Evolutionary conservation across 2,797 vertebrate species (phyloP), one percentile per base, ranked within the genome.

Genomic region (Phrynocephalus guinanensis): DNA sequence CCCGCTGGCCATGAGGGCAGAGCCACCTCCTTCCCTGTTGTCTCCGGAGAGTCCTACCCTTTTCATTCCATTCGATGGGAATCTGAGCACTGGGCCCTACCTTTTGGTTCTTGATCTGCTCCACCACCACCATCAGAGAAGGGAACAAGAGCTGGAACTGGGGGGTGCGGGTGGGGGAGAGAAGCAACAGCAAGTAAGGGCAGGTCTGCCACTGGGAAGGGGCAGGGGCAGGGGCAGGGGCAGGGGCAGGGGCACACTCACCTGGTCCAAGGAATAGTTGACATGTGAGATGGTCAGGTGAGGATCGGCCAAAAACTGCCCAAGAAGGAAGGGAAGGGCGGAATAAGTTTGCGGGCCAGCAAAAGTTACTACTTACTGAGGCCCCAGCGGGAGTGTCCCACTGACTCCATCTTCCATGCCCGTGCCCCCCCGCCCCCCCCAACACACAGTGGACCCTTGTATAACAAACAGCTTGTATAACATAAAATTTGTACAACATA

Each of bases 121-220:
- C 99, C 24, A 99, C 98, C 91, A 99, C 98, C 90, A 98, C 97
- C 98, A 99, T 99, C 86, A 99, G 97, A 8, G 99, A 99, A 5
- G 99, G 99, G 78, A 99, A 99, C 91, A 99, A 98, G 93, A 99
- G 95, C 96, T 99, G 99, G 93, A 99, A 99, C 99, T 99, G 82
- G 83, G 96, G 38, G 38, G 38, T 44, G 38, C 1, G 38, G 16
- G 8, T 18, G 71, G 20, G 2, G 30, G 15, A 93, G 94, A 88
- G 6, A 83, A 88, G 76, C 28, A 91, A 10, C 7, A 83, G 82
- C 81, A 76, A 52, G 82, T 0, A 83, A 38, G 91, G 56, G 22
- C 22, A n/a, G 68, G 28, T 9, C 28, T 30, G 52, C 52, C 13
- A 0, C 52, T 3, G 9, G 52, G 60, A 63, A 63, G 18, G 60